These are phyloP conservation scores for Uria aalge DNA, from an alignment of 2,113 vertebrate species.

Conservation along the genomic window DNA sequence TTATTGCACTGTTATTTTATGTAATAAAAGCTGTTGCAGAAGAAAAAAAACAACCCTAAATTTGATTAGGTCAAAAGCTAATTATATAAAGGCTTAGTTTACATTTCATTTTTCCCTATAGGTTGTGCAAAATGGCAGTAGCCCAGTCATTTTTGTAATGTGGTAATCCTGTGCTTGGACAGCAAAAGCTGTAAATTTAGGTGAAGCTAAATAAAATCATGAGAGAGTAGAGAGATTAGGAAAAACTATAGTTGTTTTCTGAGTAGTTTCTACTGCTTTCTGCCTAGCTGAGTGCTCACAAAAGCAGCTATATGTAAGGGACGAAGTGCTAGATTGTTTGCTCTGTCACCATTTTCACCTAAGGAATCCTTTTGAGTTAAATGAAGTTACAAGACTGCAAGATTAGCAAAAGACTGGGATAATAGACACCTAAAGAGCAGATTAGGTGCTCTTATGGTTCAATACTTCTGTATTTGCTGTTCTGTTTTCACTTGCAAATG, in stretches of 20 bases:
- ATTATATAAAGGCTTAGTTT: conserved; percentile 56
- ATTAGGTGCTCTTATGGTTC: background rate
- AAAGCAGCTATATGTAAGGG: background rate
- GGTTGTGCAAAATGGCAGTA: background rate
- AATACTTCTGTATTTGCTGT: background rate
- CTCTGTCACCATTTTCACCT: background rate
- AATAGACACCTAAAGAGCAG: background rate
- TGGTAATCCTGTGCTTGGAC: background rate
- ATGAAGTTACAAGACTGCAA: background rate
- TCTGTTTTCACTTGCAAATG: background rate
- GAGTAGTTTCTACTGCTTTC: background rate
- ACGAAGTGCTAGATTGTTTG: background rate
- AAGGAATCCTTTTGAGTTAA: background rate
- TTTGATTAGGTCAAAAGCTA: conserved; percentile 10
- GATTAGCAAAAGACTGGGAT: background rate
- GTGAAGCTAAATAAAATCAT: background rate
- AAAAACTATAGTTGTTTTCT: background rate
- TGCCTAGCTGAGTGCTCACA: background rate
- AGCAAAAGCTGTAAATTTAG: background rate
- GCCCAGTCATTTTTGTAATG: conserved; percentile 21
- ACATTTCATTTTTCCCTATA: conserved; percentile 10
- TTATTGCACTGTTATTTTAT: background rate
- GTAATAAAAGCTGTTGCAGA: background rate
- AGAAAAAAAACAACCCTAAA: background rate
- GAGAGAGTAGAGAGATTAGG: background rate